Conservation (phyloP, 2,113 vertebrate species). For the Oreochromis aureus region DNA sequence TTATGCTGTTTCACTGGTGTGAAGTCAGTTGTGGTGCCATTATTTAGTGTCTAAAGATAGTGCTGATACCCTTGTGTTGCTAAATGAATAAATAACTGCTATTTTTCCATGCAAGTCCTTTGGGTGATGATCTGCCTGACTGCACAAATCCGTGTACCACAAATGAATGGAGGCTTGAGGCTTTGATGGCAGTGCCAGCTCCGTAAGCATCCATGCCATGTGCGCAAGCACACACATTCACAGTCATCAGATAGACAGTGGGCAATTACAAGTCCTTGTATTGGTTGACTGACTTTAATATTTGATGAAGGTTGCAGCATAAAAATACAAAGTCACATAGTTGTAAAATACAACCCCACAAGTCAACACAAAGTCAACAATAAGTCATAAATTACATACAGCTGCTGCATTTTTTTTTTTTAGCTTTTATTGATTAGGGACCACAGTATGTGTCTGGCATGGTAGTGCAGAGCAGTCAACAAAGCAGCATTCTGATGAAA, state of each 20-base stretch:
- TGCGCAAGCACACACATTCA: neutral
- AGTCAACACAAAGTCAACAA: conserved; percentile 11
- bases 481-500: conserved; percentile 9
- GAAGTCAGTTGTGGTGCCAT: neutral
- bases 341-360: conserved; percentile 23
- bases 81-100: conserved; percentile 28
- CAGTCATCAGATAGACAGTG: conserved; percentile 5
- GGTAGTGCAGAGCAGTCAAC: neutral
- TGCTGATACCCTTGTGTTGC: conserved; percentile 3
- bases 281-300: conserved; percentile 53
- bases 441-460: neutral
- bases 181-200: conserved; percentile 33
- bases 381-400: conserved; percentile 16
- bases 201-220: neutral
- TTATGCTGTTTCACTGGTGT: neutral
- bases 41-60: conserved; percentile 3
- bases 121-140: conserved; percentile 34
- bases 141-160: conserved; percentile 35
- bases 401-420: neutral
- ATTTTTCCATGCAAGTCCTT: conserved; percentile 13
- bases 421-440: conserved; percentile 9
- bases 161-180: conserved; percentile 30
- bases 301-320: conserved; percentile 46
- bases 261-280: conserved; percentile 30
- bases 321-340: conserved; percentile 31